These are phyloP conservation scores for Cyrtonyx montezumae DNA, from an alignment of 2,113 vertebrate genomes.

Conservation along the genomic window DNA sequence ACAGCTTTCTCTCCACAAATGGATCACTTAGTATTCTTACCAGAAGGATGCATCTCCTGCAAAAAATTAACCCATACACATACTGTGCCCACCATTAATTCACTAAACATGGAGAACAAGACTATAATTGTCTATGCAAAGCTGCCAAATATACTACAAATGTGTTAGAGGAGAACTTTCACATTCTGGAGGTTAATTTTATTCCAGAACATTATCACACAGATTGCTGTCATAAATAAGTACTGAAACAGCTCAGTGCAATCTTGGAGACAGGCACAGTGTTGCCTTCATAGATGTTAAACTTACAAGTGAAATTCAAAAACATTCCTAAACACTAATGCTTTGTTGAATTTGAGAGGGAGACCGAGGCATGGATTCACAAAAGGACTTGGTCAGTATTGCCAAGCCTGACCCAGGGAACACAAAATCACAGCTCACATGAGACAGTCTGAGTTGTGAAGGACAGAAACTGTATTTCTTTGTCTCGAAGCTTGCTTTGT, in stretches of 20 bases:
- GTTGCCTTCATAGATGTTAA: neutral
- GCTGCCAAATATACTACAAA: neutral
- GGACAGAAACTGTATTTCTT: too few relatives aligned
- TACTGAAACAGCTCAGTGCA: neutral
- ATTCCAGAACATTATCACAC: neutral
- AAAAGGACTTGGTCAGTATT: neutral
- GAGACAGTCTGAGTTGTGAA: too few relatives aligned
- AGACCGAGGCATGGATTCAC: neutral
- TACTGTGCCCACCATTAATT: neutral
- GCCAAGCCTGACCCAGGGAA: neutral
- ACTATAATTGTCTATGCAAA: neutral
- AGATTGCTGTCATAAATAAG: neutral
- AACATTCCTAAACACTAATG: neutral
- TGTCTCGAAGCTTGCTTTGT: too few relatives aligned
- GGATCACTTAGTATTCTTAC: neutral
- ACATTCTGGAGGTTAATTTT: conserved; percentile 7
- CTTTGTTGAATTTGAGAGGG: neutral
- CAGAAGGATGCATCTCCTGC: neutral
- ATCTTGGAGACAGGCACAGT: neutral
- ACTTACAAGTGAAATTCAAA: neutral
- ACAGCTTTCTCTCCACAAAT: neutral
- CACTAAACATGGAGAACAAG: neutral
- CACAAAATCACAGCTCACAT: neutral
- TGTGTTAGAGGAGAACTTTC: neutral
- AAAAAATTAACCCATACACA: neutral